These are phyloP conservation scores for Acipenser transmontanus DNA, from an alignment of 2,797 vertebrate species.

Conservation along the genomic window DNA sequence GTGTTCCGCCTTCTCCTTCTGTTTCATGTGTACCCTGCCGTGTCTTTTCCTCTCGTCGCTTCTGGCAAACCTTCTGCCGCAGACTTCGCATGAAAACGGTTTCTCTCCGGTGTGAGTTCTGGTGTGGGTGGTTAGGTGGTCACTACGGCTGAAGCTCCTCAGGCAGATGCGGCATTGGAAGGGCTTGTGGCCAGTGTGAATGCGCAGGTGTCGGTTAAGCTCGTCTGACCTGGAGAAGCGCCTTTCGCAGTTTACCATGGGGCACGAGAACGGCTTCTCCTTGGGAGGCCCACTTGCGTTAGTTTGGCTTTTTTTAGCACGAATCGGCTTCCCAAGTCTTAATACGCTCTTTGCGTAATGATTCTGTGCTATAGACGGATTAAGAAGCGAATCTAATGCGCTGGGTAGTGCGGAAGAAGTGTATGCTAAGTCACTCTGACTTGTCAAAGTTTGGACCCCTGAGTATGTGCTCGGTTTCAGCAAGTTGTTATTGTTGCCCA, in stretches of 20 bases:
- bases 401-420: constrained; percentile 44
- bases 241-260: constrained; percentile 87
- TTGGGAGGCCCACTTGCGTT: constrained; percentile 83
- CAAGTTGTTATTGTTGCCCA: constrained; percentile 54
- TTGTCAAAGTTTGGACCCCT: constrained; percentile 53
- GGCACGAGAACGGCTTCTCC: constrained; percentile 93
- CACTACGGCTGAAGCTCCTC: constrained; percentile 94
- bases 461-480: constrained; percentile 53
- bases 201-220: constrained; percentile 92
- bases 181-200: constrained; percentile 95
- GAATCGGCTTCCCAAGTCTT: constrained; percentile 65
- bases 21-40: constrained; percentile 90
- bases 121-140: constrained; percentile 96
- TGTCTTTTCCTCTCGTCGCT: constrained; percentile 92
- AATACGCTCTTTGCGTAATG: constrained; percentile 63
- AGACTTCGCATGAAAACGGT: constrained; percentile 93
- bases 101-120: constrained; percentile 97
- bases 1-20: constrained; percentile 90
- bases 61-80: constrained; percentile 89
- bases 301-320: constrained; percentile 73
- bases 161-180: constrained; percentile 97
- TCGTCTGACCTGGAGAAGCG: constrained; percentile 96
- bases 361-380: constrained; percentile 56
- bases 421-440: constrained; percentile 59
- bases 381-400: constrained; percentile 62